These are phyloP conservation scores for Hippoglossus stenolepis DNA, from an alignment of 2,113 vertebrate genomes.

Conservation along the genomic window DNA sequence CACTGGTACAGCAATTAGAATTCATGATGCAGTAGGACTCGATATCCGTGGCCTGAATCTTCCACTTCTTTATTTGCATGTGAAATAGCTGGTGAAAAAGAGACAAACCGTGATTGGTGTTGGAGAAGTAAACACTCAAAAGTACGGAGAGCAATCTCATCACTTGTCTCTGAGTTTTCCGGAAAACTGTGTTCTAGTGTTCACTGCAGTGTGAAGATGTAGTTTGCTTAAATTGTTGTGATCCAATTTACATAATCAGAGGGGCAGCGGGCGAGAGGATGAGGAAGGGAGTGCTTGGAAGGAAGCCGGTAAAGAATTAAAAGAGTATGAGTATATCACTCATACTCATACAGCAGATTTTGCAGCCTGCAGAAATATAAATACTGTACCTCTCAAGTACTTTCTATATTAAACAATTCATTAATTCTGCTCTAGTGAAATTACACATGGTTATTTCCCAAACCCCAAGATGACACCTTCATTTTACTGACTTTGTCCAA, in stretches of 20 bases:
- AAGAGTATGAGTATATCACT: not conserved
- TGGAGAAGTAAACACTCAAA: conserved; percentile 37
- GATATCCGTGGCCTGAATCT: conserved; percentile 5
- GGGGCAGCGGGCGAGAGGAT: not conserved
- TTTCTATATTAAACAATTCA: too few relatives aligned
- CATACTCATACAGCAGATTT: not conserved
- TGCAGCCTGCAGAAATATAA: too few relatives aligned
- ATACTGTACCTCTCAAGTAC: too few relatives aligned
- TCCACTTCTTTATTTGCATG: conserved; percentile 34
- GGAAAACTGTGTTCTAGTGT: conserved; percentile 9
- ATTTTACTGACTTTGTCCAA: too few relatives aligned
- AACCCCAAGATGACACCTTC: not conserved
- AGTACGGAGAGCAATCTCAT: conserved; percentile 37
- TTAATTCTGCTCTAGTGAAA: too few relatives aligned
- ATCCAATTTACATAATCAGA: conserved; percentile 53
- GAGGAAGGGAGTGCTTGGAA: conserved; percentile 6
- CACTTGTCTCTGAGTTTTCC: conserved; percentile 44
- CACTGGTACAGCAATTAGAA: conserved; percentile 23
- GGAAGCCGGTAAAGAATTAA: not conserved
- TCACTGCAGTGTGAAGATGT: conserved; percentile 37
- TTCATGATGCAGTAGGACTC: conserved; percentile 12
- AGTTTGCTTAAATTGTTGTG: conserved; percentile 41
- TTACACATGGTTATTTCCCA: too few relatives aligned
- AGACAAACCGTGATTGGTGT: conserved; percentile 35
- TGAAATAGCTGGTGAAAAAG: conserved; percentile 20